phyloP scores from a whole-genome alignment of 2,113 vertebrate genomes.

The Pituophis catenifer region DNA sequence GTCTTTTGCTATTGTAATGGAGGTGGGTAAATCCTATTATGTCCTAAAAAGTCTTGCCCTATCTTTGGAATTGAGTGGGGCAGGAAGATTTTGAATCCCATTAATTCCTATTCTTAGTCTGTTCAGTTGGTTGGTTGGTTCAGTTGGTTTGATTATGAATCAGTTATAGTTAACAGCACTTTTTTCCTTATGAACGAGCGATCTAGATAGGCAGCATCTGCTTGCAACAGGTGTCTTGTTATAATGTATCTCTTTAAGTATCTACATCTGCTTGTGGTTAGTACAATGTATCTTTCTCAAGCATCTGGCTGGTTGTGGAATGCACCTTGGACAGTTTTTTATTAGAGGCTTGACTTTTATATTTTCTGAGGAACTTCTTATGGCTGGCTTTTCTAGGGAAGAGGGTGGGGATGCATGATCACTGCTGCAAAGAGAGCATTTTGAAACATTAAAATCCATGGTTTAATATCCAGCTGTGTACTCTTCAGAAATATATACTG shows the following conservation, averaged over 20 bases:
- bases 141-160: background rate
- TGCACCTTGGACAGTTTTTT: background rate
- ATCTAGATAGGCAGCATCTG: background rate
- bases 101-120: background rate
- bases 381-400: background rate
- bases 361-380: background rate
- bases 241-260: background rate
- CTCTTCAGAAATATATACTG: constrained; percentile 35
- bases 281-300: background rate
- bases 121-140: background rate
- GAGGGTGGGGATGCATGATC: no score
- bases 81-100: background rate
- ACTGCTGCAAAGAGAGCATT: constrained; percentile 20
- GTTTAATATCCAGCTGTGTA: constrained; percentile 26
- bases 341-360: background rate
- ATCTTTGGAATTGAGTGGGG: background rate
- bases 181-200: background rate
- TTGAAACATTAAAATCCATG: constrained; percentile 23
- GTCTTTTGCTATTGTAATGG: background rate
- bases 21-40: background rate
- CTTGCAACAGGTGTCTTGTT: background rate
- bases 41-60: background rate
- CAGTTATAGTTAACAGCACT: background rate
- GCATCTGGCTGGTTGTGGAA: background rate
- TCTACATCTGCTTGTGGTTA: background rate